These are phyloP conservation scores for Sarcophaga rosellei DNA, from an alignment of 2,888 invertebrate genomes.

Conservation along the genomic window DNA sequence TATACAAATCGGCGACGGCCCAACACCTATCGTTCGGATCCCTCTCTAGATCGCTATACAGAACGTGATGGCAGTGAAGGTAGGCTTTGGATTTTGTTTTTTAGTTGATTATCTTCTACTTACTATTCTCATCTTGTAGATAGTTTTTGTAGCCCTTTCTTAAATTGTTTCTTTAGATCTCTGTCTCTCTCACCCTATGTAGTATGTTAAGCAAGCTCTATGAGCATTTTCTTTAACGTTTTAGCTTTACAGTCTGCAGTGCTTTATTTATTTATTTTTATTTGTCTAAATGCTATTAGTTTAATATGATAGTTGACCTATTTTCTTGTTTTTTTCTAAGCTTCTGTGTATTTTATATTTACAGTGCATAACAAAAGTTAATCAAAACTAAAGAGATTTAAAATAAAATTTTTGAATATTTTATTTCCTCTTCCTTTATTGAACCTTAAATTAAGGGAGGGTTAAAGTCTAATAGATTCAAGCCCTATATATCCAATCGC, in stretches of 20 bases:
- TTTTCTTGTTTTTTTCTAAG: neutral
- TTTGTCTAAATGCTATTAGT: neutral
- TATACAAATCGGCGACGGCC: constrained; percentile 76
- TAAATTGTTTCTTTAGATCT: no score
- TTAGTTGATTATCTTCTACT: neutral
- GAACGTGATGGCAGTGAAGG: constrained; percentile 78
- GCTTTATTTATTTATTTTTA: no score
- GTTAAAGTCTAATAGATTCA: no score
- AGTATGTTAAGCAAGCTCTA: no score
- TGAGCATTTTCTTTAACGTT: no score
- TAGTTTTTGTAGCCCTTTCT: no score
- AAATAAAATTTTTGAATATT: no score
- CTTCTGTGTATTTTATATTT: neutral
- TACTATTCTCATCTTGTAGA: neutral
- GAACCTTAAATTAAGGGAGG: no score
- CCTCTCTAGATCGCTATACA: constrained; percentile 81
- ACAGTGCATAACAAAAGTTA: neutral
- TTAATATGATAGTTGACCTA: neutral
- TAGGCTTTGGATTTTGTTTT: constrained; percentile 66
- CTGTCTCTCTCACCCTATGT: no score
- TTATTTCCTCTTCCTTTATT: no score
- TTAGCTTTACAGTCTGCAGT: no score
- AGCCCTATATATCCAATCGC: no score
- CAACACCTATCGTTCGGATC: constrained; percentile 77
- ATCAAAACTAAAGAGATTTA: neutral